These are phyloP conservation scores for Epicampocera succincta DNA, from an alignment of 2,888 invertebrate genomes.

Conservation along the genomic window DNA sequence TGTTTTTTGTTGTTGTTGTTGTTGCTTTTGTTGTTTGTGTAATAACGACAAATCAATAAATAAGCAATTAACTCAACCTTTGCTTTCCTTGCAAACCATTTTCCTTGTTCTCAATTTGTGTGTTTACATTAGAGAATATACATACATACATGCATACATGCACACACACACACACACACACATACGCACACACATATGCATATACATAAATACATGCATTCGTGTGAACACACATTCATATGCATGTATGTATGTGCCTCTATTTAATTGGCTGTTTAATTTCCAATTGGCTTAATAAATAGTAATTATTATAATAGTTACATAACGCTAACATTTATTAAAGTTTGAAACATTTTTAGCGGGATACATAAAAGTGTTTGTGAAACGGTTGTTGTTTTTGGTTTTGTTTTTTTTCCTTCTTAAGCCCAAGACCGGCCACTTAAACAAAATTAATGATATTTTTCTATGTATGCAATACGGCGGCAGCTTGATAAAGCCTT, in stretches of 20 bases:
- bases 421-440: too few relatives aligned
- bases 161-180: neutral
- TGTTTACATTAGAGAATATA: neutral
- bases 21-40: neutral
- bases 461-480: too few relatives aligned
- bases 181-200: neutral
- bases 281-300: constrained; percentile 66
- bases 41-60: constrained; percentile 55
- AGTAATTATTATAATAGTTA: constrained; percentile 60
- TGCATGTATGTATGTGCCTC: neutral
- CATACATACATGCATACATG: neutral
- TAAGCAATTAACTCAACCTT: constrained; percentile 50
- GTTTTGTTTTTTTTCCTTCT: too few relatives aligned
- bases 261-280: constrained; percentile 63
- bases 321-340: constrained; percentile 61
- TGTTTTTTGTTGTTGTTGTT: neutral
- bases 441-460: too few relatives aligned
- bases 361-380: neutral
- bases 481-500: too few relatives aligned
- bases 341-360: constrained; percentile 34
- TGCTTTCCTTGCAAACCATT: constrained; percentile 20
- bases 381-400: constrained; percentile 2
- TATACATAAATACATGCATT: neutral
- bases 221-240: neutral
- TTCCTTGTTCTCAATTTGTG: constrained; percentile 6